phyloP scores from a whole-genome alignment of 1,140 invertebrate species.

The Parapsyche elsis region DNA sequence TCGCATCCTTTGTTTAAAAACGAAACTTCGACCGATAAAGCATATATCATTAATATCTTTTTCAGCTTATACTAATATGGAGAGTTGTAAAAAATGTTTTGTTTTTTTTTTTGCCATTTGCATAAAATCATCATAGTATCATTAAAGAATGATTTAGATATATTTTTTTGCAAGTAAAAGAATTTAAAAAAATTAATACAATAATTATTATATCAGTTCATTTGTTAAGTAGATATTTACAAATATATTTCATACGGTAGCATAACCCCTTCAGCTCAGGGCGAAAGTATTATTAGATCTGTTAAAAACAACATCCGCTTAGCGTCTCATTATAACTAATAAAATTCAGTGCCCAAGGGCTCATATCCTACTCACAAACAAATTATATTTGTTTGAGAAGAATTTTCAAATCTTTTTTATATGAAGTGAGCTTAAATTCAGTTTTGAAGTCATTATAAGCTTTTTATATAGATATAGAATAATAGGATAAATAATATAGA shows the following conservation, averaged over 20 bases:
- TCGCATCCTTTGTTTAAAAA: slow-evolving; percentile 48
- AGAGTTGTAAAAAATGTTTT: neutral
- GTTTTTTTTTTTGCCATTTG: neutral
- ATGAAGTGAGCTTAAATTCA: no score
- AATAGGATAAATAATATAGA: no score
- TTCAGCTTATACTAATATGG: neutral
- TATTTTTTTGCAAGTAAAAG: no score
- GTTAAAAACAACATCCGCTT: neutral
- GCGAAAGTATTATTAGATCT: slow-evolving; percentile 1
- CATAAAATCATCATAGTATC: neutral
- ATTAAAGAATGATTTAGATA: no score
- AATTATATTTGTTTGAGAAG: no score
- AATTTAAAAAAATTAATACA: no score
- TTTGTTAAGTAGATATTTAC: neutral
- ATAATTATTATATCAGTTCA: neutral
- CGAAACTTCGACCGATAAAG: slow-evolving; percentile 45
- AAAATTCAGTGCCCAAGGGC: neutral
- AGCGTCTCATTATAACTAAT: neutral
- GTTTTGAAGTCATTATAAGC: no score
- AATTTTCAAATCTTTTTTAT: no score
- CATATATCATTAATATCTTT: slow-evolving; percentile 43
- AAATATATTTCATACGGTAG: neutral
- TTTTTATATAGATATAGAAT: no score
- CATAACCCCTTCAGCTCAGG: neutral
- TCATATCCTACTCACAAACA: no score